Base-by-base conservation (phyloP, 2,113 vertebrate species). In the Hydrolagus affinis region DNA sequence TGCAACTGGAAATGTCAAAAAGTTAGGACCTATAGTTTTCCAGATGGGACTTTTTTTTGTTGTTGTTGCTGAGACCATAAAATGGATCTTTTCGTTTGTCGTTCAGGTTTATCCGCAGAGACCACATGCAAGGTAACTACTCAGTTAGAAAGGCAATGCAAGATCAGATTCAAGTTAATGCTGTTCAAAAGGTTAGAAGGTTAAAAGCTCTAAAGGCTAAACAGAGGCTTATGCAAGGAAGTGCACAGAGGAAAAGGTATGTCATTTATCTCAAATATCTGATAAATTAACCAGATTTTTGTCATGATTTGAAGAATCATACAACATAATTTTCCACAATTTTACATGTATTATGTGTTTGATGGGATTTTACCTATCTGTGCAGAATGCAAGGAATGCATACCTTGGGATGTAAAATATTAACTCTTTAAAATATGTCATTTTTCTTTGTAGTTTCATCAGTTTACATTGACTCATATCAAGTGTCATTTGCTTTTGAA, bases 211-310 rank as follows among this genome's bases (percentile, higher is more conserved):
- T 19, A 17, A 8, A 64, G 23, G 21, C 23, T 21, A 77, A 77
- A 77, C 59, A 62, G 25, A 8, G 11, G 14, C 62, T 64, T 64
- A 59, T 64, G 59, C 23, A 62, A 15, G 2, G 28, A 14, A 80
- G 17, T 64, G n/a, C 60, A 4, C 44, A 15, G 75, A 60, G 57
- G 56, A 57, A 64, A 28, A 17, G 76, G 25, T 11, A 30, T 19
- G 15, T 75, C 6, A 75, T 75, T 28, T 9, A 19, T 15, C 23
- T 64, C n/a, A 28, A 14, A 19, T 15, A 62, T 78, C 15, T 62
- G 14, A 62, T 62, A 78, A n/a, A 78, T 62, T 59, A 62, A 78
- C 59, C 23, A 30, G 12, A 80, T 80, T 80, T 71, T 62, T 80
- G 23, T 25, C 59, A 64, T 64, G 77, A 60, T 17, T 12, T 8